Conservation (phyloP, 2,113 vertebrate species). For the Nerophis lumbriciformis region DNA sequence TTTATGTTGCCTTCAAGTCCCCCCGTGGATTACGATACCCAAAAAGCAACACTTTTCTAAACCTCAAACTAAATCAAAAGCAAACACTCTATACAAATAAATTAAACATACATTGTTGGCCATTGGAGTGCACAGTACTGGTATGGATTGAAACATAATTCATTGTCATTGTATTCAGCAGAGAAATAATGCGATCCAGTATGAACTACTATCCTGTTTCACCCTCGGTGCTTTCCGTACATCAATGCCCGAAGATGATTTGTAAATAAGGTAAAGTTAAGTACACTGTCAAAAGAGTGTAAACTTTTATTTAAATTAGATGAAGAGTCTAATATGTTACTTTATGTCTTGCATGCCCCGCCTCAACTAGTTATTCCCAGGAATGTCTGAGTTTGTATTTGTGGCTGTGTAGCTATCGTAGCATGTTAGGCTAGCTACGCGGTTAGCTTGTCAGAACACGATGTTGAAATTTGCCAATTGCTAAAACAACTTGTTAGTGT, state of each 20-base stretch:
- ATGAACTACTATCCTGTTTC: conserved; percentile 9
- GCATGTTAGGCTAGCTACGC: conserved; percentile 17
- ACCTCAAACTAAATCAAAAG: background rate
- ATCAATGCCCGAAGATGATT: conserved; percentile 5
- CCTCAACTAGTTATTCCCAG: too few relatives aligned
- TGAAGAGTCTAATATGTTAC: background rate
- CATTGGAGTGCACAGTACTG: background rate
- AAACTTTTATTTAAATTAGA: background rate
- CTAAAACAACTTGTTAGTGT: background rate
- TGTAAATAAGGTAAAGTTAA: conserved; percentile 40
- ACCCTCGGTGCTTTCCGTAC: conserved; percentile 38
- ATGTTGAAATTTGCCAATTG: background rate
- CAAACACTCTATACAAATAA: background rate
- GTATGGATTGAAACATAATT: too few relatives aligned
- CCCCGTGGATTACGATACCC: conserved; percentile 7
- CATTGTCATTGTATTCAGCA: too few relatives aligned
- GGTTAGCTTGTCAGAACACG: background rate
- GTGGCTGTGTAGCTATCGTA: conserved; percentile 5
- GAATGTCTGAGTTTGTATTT: background rate
- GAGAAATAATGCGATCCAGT: too few relatives aligned
- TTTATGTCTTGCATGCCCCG: background rate
- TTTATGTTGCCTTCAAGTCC: conserved; percentile 43
- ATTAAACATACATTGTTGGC: background rate
- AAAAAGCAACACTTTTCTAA: background rate
- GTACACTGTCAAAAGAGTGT: rapidly evolving